phyloP scores from a whole-genome alignment of 1,140 invertebrate species.

The Colletes latitarsis region DNA sequence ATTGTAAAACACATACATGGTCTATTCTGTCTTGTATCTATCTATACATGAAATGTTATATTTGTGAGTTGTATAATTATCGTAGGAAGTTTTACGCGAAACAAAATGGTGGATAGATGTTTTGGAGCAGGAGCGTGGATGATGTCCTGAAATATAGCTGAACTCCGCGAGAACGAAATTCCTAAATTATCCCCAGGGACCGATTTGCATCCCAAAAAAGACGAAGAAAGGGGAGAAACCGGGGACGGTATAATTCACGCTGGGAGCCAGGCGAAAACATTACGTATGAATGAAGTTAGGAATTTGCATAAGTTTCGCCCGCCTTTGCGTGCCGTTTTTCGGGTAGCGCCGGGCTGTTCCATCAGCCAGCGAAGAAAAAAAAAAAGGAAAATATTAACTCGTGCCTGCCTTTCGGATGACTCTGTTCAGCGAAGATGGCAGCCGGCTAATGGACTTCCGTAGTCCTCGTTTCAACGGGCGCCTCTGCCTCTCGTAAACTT shows the following conservation, averaged over 20 bases:
- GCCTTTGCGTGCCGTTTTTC: conserved; percentile 20
- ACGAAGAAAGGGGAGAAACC: not conserved
- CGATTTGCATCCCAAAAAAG: conserved; percentile 44
- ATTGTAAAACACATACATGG: too few species aligned
- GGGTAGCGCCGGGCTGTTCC: not conserved
- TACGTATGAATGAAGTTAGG: conserved; percentile 42
- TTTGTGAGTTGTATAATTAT: too few species aligned
- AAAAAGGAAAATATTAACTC: not conserved
- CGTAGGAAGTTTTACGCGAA: not conserved
- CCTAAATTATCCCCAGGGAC: conserved; percentile 12
- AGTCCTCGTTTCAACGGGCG: not conserved
- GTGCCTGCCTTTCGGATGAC: conserved; percentile 3
- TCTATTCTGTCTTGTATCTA: too few species aligned
- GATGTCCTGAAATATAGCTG: not conserved
- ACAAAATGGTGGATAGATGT: not conserved
- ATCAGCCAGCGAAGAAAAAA: not conserved
- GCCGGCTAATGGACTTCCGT: conserved; percentile 33
- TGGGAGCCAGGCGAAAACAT: conserved; percentile 35
- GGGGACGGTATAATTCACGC: conserved; percentile 9
- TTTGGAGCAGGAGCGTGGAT: not conserved
- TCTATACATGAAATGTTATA: too few species aligned
- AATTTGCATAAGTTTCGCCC: conserved; percentile 53
- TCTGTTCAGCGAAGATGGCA: conserved; percentile 6
- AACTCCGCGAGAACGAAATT: conserved; percentile 15
- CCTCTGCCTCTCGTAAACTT: not conserved